Evolutionary conservation across 2,113 vertebrate species (phyloP).

Genomic region (Kobus ellipsiprymnus): DNA sequence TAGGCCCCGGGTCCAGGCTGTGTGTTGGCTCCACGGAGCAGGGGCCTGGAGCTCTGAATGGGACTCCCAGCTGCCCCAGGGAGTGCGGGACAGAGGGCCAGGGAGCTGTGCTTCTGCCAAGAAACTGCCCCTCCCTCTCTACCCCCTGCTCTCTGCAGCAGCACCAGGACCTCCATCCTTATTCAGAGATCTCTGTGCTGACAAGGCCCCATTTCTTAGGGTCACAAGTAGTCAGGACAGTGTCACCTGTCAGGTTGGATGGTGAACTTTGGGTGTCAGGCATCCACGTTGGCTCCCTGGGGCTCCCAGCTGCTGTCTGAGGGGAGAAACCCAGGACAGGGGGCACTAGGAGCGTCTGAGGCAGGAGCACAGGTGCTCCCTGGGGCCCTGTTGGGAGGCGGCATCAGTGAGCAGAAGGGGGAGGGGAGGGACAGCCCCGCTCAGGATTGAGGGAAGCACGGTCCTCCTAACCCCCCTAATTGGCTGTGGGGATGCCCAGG

Average conservation of each 20-base stretch:
- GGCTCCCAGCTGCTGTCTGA: background rate
- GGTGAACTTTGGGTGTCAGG: background rate
- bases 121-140: background rate
- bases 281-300: background rate
- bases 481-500: background rate
- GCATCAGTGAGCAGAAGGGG: background rate
- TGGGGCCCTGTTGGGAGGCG: background rate
- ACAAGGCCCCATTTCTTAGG: background rate
- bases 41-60: background rate
- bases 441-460: background rate
- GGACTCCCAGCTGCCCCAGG: background rate
- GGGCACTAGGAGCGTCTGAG: rapidly evolving
- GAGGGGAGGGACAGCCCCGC: rapidly evolving
- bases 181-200: background rate
- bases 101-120: background rate
- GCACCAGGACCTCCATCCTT: background rate
- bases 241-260: background rate
- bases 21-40: background rate
- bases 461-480: background rate
- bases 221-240: background rate
- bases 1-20: background rate
- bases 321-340: background rate
- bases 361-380: background rate
- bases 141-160: background rate
- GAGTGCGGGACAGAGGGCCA: background rate